A percentile compares a stretch with the other conserved stretches of the same genome.
Conservation (phyloP, 2,113 vertebrate genomes). For the Lepus timidus region DNA sequence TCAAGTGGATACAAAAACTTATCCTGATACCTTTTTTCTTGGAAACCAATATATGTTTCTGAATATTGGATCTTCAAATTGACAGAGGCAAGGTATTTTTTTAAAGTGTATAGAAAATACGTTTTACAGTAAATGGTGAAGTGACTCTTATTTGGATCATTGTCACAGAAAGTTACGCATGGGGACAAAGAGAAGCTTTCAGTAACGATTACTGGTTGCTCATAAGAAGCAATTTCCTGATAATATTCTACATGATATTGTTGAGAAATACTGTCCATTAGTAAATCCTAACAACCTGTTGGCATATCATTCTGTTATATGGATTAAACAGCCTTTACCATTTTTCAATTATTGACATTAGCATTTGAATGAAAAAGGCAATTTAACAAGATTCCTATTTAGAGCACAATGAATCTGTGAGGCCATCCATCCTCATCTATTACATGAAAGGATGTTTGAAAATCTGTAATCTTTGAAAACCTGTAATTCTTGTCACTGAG, state of each 20-base stretch:
- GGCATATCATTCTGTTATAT: neutral
- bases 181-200: slow-evolving; percentile 41
- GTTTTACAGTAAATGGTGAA: neutral
- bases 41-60: slow-evolving; percentile 37
- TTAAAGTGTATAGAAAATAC: neutral
- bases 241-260: neutral
- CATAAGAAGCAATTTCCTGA: slow-evolving; percentile 4
- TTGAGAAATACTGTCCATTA: neutral
- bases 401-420: neutral
- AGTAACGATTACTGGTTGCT: slow-evolving; percentile 3
- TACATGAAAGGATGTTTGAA: neutral
- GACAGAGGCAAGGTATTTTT: neutral
- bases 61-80: slow-evolving; percentile 44
- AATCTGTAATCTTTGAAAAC: neutral
- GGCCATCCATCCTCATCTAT: neutral
- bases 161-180: neutral
- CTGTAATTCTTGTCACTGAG: neutral
- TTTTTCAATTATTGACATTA: slow-evolving; percentile 26
- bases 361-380: slow-evolving; percentile 43
- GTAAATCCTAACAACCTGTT: neutral
- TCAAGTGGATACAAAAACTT: slow-evolving; percentile 47
- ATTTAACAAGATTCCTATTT: slow-evolving; percentile 7
- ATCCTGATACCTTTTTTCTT: neutral
- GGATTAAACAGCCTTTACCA: neutral
- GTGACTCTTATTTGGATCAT: neutral